These are phyloP conservation scores for Drusus annulatus DNA, from an alignment of 1,140 invertebrate species.

Conservation along the genomic window DNA sequence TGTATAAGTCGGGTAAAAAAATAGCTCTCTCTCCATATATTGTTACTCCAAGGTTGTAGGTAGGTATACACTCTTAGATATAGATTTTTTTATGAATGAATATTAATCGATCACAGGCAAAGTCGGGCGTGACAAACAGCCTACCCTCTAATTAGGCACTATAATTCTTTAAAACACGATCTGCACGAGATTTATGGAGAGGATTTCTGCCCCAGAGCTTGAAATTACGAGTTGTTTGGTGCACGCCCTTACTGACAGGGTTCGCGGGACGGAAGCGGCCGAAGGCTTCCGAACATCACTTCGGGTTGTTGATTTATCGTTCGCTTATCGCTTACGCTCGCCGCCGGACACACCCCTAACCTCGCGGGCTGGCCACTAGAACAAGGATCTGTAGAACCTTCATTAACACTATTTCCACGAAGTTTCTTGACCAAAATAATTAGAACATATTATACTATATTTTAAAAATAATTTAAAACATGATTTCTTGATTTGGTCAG, in stretches of 20 bases:
- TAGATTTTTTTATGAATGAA: too few relatives aligned
- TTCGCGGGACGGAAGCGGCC: conserved; percentile 34
- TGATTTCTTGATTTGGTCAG: too few relatives aligned
- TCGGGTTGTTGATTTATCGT: conserved; percentile 23
- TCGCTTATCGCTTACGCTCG: background rate
- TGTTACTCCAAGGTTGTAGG: too few relatives aligned
- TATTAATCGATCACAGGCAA: too few relatives aligned
- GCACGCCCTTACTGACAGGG: conserved; percentile 20
- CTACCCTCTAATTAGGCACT: conserved; percentile 33
- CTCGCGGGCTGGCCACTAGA: background rate
- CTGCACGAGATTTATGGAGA: conserved; percentile 10
- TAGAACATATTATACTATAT: too few relatives aligned
- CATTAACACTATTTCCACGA: too few relatives aligned
- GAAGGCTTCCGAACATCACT: conserved; percentile 26
- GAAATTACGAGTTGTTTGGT: conserved; percentile 6
- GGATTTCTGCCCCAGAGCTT: background rate
- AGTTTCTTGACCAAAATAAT: too few relatives aligned
- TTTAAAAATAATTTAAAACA: too few relatives aligned
- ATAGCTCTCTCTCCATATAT: too few relatives aligned
- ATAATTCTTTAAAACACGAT: conserved; percentile 26
- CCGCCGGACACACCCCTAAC: conserved; percentile 5
- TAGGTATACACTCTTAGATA: too few relatives aligned
- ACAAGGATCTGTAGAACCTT: too few relatives aligned
- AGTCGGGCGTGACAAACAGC: background rate
- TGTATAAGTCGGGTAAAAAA: too few relatives aligned